Evolutionary conservation across 1,140 invertebrate species (phyloP).

Genomic region (Delia radicum): DNA sequence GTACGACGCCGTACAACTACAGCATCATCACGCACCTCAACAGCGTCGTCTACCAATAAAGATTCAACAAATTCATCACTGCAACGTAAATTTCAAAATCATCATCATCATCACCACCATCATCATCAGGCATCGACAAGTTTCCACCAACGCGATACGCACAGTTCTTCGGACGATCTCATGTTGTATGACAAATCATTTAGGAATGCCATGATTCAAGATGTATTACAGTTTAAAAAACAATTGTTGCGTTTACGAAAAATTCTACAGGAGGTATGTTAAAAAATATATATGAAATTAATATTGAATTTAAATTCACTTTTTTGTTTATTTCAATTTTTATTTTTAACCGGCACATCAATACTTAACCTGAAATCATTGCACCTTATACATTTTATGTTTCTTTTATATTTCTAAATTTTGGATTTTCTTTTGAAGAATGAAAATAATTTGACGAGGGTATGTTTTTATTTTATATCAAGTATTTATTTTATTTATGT

Average conservation of each 20-base stretch:
- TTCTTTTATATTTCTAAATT: not conserved
- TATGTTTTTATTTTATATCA: constrained; percentile 52
- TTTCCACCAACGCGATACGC: constrained; percentile 37
- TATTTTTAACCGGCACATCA: not conserved
- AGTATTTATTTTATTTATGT: constrained; percentile 4
- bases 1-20: constrained; percentile 36
- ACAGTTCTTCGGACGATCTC: constrained; percentile 55
- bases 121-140: not conserved
- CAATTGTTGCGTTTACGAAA: constrained; percentile 66
- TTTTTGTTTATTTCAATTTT: not conserved
- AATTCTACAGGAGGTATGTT: constrained; percentile 64
- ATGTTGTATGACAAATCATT: constrained; percentile 55
- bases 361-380: not conserved
- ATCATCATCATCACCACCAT: constrained; percentile 21
- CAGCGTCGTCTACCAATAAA: constrained; percentile 30
- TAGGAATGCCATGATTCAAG: constrained; percentile 63
- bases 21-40: constrained; percentile 40
- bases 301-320: constrained; percentile 1
- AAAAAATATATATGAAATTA: not conserved
- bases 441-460: constrained; percentile 65
- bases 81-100: not conserved
- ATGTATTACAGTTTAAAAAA: constrained; percentile 69
- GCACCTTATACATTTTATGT: not conserved
- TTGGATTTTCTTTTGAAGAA: constrained; percentile 35
- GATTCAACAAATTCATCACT: constrained; percentile 39